Conservation (phyloP, 1,140 invertebrate species). For the Drosophila tsacasi region DNA sequence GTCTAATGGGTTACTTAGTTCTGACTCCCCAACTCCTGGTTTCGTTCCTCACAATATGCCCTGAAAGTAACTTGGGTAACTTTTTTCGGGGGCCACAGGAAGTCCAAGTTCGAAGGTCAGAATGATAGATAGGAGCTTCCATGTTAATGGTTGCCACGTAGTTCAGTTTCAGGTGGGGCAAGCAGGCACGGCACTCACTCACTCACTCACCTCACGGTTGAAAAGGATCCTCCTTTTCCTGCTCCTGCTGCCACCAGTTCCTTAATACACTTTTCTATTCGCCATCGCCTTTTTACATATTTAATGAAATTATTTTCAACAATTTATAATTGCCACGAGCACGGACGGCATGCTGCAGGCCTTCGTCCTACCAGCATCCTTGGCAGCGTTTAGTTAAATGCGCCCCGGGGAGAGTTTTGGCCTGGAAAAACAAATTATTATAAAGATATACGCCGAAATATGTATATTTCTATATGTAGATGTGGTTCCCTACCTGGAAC, state of each 20-base stretch:
- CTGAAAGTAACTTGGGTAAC: slow-evolving; percentile 11
- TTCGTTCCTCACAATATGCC: slow-evolving; percentile 16
- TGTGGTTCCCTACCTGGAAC: slow-evolving; percentile 1
- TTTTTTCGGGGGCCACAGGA: slow-evolving; percentile 63
- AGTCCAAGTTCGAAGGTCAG: slow-evolving; percentile 62
- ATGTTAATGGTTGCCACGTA: slow-evolving; percentile 73
- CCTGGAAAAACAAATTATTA: slow-evolving; percentile 68
- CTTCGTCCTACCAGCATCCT: slow-evolving; percentile 11
- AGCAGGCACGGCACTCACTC: not conserved
- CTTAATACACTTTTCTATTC: slow-evolving; percentile 67
- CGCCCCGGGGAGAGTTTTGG: slow-evolving; percentile 75
- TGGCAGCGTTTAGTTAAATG: slow-evolving; percentile 73
- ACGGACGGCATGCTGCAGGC: slow-evolving; percentile 19
- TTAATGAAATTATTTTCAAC: slow-evolving; percentile 84
- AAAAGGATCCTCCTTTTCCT: slow-evolving; percentile 23
- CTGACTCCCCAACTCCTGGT: not conserved
- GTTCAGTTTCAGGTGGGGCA: not conserved
- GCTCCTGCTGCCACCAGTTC: slow-evolving; percentile 5
- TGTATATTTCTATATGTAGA: slow-evolving; percentile 21
- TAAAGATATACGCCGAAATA: slow-evolving; percentile 47
- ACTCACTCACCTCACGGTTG: not conserved
- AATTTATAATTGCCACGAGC: slow-evolving; percentile 82
- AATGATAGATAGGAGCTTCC: slow-evolving; percentile 35
- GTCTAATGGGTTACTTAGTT: slow-evolving; percentile 35
- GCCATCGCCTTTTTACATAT: slow-evolving; percentile 77